Conservation (phyloP, 2,888 invertebrate species). For the Boloria euphrosyne region DNA sequence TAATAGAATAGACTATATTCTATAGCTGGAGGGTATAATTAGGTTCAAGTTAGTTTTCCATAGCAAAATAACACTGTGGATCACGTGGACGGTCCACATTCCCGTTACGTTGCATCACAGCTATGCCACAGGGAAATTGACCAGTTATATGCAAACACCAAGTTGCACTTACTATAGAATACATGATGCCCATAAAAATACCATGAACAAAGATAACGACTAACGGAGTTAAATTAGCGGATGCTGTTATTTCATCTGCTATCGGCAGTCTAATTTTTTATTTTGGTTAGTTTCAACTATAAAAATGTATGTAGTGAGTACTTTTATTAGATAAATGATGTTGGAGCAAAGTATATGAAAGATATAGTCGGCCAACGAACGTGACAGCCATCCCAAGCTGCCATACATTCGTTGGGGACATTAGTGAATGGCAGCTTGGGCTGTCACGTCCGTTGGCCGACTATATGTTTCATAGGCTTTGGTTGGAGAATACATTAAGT, state of each 20-base stretch:
- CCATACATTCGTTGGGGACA: no score
- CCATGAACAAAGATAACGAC: no score
- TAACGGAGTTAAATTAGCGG: slow-evolving; percentile 8
- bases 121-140: slow-evolving; percentile 18
- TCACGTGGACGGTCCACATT: slow-evolving; percentile 25
- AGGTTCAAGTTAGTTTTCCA: slow-evolving; percentile 69
- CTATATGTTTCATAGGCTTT: no score
- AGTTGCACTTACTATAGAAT: slow-evolving; percentile 1
- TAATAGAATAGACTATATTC: no score
- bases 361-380: no score
- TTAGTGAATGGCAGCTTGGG: no score
- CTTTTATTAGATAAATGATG: no score
- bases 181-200: neutral
- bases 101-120: slow-evolving; percentile 44
- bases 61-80: slow-evolving; percentile 62
- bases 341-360: no score
- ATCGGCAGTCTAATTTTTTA: neutral
- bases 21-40: slow-evolving; percentile 23
- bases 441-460: no score
- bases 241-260: slow-evolving; percentile 1
- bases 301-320: neutral
- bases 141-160: slow-evolving; percentile 14
- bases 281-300: neutral
- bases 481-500: no score
- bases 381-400: no score